These are phyloP conservation scores for Drosophila varians DNA, from an alignment of 1,140 invertebrate genomes.

Conservation along the genomic window DNA sequence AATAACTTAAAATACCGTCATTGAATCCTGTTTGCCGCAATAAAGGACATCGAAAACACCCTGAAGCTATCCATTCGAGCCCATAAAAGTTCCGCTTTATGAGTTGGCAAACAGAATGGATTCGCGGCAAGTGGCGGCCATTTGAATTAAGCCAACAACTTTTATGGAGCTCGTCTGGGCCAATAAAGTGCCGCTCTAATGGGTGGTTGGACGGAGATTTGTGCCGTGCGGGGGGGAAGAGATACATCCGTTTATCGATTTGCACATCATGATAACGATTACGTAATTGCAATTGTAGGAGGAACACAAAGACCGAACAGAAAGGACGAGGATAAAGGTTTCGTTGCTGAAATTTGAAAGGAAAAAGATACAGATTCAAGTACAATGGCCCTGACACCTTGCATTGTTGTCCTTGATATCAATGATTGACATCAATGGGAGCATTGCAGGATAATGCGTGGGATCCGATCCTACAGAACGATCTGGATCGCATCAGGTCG, in stretches of 20 bases:
- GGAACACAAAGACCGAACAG: constrained; percentile 9
- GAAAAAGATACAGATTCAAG: constrained; percentile 23
- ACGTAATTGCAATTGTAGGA: constrained; percentile 77
- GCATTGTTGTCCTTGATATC: constrained; percentile 27
- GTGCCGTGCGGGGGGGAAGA: neutral
- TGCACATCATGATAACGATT: constrained; percentile 52
- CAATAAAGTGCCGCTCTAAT: constrained; percentile 46
- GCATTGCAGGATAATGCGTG: constrained; percentile 51
- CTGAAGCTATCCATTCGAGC: constrained; percentile 16
- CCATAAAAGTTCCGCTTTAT: constrained; percentile 62
- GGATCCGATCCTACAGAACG: constrained; percentile 36
- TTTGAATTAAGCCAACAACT: constrained; percentile 72
- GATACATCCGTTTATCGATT: constrained; percentile 69
- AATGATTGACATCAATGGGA: constrained; percentile 52
- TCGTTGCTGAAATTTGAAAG: constrained; percentile 18
- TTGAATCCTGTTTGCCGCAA: constrained; percentile 7
- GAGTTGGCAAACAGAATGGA: constrained; percentile 60
- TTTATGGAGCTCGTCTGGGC: constrained; percentile 58
- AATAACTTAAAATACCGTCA: constrained; percentile 3
- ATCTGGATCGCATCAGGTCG: neutral
- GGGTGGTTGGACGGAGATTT: neutral
- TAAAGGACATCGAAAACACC: constrained; percentile 11
- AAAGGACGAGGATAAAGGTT: constrained; percentile 7
- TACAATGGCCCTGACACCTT: constrained; percentile 45
- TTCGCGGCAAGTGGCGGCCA: constrained; percentile 50